Evolutionary conservation across 2,888 invertebrate species (phyloP).

Genomic region (Dicycla oo): DNA sequence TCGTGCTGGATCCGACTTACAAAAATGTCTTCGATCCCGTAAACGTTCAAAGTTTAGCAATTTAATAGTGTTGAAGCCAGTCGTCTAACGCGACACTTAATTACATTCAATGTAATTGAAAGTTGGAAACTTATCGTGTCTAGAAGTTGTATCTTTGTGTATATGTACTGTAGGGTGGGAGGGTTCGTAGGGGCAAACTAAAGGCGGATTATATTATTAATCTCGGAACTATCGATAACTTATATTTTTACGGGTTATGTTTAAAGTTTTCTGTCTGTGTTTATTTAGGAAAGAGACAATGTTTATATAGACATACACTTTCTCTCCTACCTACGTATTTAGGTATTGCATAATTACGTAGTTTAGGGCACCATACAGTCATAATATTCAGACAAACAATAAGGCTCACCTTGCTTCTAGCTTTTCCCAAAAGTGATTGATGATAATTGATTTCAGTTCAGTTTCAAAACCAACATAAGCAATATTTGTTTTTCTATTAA

Average conservation of each 20-base stretch:
- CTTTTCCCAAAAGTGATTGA: too few relatives aligned
- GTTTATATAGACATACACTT: neutral
- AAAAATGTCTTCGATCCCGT: constrained; percentile 82
- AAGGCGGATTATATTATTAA: constrained; percentile 53
- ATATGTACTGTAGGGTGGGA: constrained; percentile 41
- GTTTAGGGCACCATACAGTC: too few relatives aligned
- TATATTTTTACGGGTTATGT: constrained; percentile 53
- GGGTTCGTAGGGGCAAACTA: constrained; percentile 42
- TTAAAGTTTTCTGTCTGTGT: constrained; percentile 57
- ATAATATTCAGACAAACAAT: too few relatives aligned
- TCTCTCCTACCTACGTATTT: neutral
- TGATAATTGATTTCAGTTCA: too few relatives aligned
- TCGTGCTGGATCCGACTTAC: constrained; percentile 67
- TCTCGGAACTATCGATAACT: constrained; percentile 57
- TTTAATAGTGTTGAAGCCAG: constrained; percentile 83
- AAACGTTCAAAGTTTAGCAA: constrained; percentile 82
- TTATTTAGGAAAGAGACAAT: constrained; percentile 27
- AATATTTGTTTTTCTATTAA: too few relatives aligned
- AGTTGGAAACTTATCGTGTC: constrained; percentile 79
- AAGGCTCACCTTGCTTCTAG: too few relatives aligned
- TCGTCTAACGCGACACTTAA: constrained; percentile 81
- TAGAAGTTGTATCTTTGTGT: constrained; percentile 65
- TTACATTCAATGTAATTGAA: constrained; percentile 85
- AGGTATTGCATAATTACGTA: too few relatives aligned
- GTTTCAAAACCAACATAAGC: too few relatives aligned